These are phyloP conservation scores for Macaca mulatta DNA, from an alignment of 2,113 vertebrate genomes.

Conservation along the genomic window DNA sequence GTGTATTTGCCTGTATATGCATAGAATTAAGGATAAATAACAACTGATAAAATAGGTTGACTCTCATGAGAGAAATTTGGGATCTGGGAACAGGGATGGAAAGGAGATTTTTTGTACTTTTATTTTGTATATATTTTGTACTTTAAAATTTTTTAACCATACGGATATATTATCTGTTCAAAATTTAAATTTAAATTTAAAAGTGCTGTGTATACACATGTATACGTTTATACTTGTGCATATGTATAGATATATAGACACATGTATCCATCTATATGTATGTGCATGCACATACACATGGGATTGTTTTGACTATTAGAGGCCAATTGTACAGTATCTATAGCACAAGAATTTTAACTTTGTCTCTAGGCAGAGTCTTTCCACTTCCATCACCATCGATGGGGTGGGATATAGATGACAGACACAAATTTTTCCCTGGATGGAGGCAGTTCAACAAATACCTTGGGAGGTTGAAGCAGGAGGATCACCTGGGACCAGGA, in stretches of 20 bases:
- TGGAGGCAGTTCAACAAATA: not conserved
- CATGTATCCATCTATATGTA: not conserved
- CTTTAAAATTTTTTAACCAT: slow-evolving; percentile 14
- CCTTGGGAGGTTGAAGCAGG: too few species aligned
- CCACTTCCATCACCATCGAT: not conserved
- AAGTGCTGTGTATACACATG: not conserved
- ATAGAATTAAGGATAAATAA: not conserved
- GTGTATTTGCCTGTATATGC: not conserved
- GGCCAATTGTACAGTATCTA: not conserved
- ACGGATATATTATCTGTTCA: not conserved
- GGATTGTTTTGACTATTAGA: not conserved
- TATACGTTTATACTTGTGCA: not conserved
- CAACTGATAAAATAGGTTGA: not conserved
- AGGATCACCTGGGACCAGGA: too few species aligned
- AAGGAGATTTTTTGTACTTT: not conserved
- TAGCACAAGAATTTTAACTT: not conserved
- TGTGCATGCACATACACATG: not conserved
- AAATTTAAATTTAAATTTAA: not conserved
- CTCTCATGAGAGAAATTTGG: not conserved
- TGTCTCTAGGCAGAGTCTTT: not conserved
- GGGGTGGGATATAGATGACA: not conserved
- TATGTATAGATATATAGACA: not conserved
- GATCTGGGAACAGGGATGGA: not conserved
- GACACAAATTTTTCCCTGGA: not conserved
- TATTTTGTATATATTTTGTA: not conserved